These are phyloP conservation scores for Peromyscus eremicus DNA, from an alignment of 2,797 vertebrate species.

Conservation along the genomic window DNA sequence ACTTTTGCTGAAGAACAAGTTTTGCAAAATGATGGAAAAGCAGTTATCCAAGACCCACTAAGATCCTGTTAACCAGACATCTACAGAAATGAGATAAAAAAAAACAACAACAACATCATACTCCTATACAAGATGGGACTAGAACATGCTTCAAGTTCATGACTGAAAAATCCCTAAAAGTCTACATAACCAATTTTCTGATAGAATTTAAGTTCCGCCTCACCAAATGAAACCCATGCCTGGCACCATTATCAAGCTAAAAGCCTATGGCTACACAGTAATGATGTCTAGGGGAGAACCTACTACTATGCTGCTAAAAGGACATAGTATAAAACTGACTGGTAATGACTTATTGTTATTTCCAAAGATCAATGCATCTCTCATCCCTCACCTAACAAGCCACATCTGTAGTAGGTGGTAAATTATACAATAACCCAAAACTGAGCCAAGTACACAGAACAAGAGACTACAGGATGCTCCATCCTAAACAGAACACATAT, in stretches of 20 bases:
- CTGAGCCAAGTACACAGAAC: neutral
- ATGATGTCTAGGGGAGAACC: neutral
- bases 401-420: neutral
- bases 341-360: neutral
- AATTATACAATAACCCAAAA: neutral
- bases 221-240: neutral
- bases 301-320: neutral
- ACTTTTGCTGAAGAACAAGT: conserved; percentile 27
- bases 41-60: conserved; percentile 47
- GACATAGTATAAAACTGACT: neutral
- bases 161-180: neutral
- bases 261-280: neutral
- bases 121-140: neutral
- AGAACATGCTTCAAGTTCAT: neutral
- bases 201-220: neutral
- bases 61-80: neutral
- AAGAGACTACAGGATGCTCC: neutral
- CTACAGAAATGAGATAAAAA: neutral
- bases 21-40: conserved; percentile 59
- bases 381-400: neutral
- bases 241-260: neutral
- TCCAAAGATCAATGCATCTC: neutral
- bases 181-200: neutral
- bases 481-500: neutral
- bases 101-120: no score